Percentiles rank a stretch among this genome's conserved stretches.
Evolutionary conservation across 2,888 invertebrate species (phyloP).

Genomic region (Peribatodes rhomboidaria): DNA sequence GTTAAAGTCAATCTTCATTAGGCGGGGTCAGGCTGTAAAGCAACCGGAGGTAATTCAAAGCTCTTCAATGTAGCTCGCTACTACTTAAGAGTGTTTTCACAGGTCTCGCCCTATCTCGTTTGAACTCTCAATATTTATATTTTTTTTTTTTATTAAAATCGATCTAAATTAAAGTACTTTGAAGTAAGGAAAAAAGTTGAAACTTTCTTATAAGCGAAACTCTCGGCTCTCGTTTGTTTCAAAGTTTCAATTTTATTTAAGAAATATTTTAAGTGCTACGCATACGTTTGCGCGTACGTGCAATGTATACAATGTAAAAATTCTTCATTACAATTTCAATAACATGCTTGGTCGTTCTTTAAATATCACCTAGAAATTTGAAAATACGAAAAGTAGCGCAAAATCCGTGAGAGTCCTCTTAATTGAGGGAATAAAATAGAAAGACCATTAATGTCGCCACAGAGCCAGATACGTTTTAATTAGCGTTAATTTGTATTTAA

Average conservation of each 20-base stretch:
- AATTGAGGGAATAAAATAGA: constrained; percentile 35
- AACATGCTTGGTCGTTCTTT: too few species aligned
- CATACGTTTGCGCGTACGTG: too few species aligned
- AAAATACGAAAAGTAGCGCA: background rate
- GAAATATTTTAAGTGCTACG: too few species aligned
- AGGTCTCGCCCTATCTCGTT: background rate
- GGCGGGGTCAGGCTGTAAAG: constrained; percentile 47
- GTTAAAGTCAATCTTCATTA: constrained; percentile 70
- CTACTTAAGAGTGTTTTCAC: constrained; percentile 1
- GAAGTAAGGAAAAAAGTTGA: too few species aligned
- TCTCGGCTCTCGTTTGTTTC: too few species aligned
- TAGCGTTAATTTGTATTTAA: constrained; percentile 35
- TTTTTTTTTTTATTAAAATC: too few species aligned
- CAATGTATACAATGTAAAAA: too few species aligned
- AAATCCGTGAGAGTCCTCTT: constrained; percentile 1
- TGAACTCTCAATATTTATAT: too few species aligned
- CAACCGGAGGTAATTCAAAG: constrained; percentile 55
- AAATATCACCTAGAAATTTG: background rate
- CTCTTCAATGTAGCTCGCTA: constrained; percentile 49
- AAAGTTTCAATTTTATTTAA: too few species aligned
- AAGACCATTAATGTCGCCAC: constrained; percentile 38
- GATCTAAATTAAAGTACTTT: too few species aligned
- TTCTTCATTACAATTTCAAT: too few species aligned
- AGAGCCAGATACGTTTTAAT: constrained; percentile 39
- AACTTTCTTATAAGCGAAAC: too few species aligned